Conservation (phyloP, 2,888 invertebrate genomes). For the Macaria liturata region DNA sequence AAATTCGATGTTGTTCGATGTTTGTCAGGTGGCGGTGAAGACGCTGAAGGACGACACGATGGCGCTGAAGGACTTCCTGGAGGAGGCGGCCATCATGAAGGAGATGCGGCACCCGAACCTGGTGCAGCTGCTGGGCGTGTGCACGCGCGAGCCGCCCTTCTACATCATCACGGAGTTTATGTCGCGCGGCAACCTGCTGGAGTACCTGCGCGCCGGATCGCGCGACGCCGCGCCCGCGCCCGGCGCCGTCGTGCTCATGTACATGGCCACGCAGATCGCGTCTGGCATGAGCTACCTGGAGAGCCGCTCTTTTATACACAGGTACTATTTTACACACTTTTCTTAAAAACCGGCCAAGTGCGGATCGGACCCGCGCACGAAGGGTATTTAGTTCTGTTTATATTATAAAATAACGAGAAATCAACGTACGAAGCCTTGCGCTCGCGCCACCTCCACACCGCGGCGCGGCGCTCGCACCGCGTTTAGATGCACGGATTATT, state of each 20-base stretch:
- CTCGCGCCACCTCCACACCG: too few relatives aligned
- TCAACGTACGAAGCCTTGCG: too few relatives aligned
- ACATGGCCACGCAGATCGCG: slow-evolving; percentile 99
- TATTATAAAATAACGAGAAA: too few relatives aligned
- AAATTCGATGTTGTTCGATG: too few relatives aligned
- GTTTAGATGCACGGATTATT: too few relatives aligned
- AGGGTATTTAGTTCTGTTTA: too few relatives aligned
- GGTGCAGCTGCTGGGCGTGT: slow-evolving; percentile 98
- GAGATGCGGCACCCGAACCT: slow-evolving; percentile 99
- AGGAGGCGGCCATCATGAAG: slow-evolving; percentile 99
- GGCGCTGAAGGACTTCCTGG: slow-evolving; percentile 99
- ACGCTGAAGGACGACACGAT: slow-evolving; percentile 99
- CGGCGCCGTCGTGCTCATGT: slow-evolving; percentile 97
- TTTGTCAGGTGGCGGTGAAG: slow-evolving; percentile 92
- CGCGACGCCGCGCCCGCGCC: slow-evolving; percentile 92
- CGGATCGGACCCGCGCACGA: too few relatives aligned
- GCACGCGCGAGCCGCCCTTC: slow-evolving; percentile 99
- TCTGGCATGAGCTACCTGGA: slow-evolving; percentile 99
- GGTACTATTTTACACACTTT: slow-evolving; percentile 57
- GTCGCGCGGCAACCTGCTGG: slow-evolving; percentile 98
- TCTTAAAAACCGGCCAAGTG: too few relatives aligned
- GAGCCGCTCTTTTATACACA: slow-evolving; percentile 96
- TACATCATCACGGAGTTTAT: slow-evolving; percentile 99
- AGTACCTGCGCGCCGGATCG: slow-evolving; percentile 95
- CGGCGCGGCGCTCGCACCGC: too few relatives aligned